Evolutionary conservation across 2,797 vertebrate genomes (phyloP).

Genomic region (Nyctalus aviator): DNA sequence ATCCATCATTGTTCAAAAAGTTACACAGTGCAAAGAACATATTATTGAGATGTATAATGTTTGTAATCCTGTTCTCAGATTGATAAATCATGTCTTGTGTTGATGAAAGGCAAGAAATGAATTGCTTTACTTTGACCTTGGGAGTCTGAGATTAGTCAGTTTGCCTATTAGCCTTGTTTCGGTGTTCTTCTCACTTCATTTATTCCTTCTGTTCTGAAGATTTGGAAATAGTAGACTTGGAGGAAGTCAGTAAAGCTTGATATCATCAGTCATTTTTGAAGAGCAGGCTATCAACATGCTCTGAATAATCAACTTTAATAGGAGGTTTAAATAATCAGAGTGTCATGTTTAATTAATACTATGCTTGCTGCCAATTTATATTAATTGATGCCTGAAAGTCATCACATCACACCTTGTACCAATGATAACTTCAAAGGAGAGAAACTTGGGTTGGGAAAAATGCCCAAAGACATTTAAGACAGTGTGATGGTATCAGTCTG

Average conservation of each 20-base stretch:
- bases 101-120: slow-evolving; percentile 86
- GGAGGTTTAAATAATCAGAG: slow-evolving; percentile 84
- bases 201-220: slow-evolving; percentile 84
- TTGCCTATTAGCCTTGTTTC: slow-evolving; percentile 87
- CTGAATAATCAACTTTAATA: slow-evolving; percentile 80
- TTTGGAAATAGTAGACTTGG: slow-evolving; percentile 61
- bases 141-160: slow-evolving; percentile 85
- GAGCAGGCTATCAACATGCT: slow-evolving; percentile 80
- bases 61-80: slow-evolving; percentile 85
- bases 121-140: slow-evolving; percentile 89
- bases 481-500: not conserved
- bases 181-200: slow-evolving; percentile 88
- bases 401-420: slow-evolving; percentile 73
- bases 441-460: slow-evolving; percentile 23
- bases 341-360: slow-evolving; percentile 85
- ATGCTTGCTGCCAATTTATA: slow-evolving; percentile 79
- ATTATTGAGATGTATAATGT: slow-evolving; percentile 90
- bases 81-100: slow-evolving; percentile 89
- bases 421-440: slow-evolving; percentile 71
- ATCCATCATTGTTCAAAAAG: slow-evolving; percentile 88
- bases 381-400: slow-evolving; percentile 84
- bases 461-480: slow-evolving; percentile 1
- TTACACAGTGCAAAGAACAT: slow-evolving; percentile 86
- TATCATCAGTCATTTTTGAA: slow-evolving; percentile 81
- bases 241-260: slow-evolving; percentile 78